Evolutionary conservation across 2,113 vertebrate species (phyloP).

Genomic region (Siphamia tubifer): DNA sequence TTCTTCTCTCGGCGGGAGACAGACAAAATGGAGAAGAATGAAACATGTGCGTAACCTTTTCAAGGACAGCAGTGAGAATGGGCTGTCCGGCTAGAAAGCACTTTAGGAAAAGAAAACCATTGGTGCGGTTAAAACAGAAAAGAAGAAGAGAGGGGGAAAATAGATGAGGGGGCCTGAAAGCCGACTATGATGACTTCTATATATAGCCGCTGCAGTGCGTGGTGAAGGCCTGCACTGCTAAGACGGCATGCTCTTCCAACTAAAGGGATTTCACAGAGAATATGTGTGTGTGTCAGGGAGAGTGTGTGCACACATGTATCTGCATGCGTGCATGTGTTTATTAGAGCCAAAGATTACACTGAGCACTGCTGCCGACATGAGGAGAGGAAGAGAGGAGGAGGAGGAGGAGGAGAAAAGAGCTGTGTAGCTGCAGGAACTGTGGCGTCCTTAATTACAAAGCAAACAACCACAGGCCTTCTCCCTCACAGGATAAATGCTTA

Average conservation of each 20-base stretch:
- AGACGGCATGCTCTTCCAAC: conserved; percentile 69
- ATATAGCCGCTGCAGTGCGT: conserved; percentile 64
- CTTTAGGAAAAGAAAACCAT: conserved; percentile 80
- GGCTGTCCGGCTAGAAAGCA: conserved; percentile 70
- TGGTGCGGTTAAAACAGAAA: conserved; percentile 79
- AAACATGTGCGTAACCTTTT: conserved; percentile 73
- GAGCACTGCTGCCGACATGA: conserved; percentile 66
- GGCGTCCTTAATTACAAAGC: conserved; percentile 72
- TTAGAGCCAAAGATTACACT: conserved; percentile 64
- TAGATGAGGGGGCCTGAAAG: conserved; percentile 72
- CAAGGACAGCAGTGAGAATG: conserved; percentile 69
- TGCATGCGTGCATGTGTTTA: conserved; percentile 58
- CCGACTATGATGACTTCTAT: conserved; percentile 78
- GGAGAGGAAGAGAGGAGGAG: conserved; percentile 48
- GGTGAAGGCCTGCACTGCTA: conserved; percentile 62
- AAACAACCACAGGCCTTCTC: conserved; percentile 68
- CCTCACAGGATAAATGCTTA: conserved; percentile 58
- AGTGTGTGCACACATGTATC: conserved; percentile 20
- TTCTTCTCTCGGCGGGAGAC: conserved; percentile 34
- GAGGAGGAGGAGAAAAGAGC: conserved; percentile 43
- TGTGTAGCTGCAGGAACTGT: conserved; percentile 58
- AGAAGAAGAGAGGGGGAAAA: conserved; percentile 59
- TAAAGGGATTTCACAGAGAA: conserved; percentile 76
- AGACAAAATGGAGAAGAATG: conserved; percentile 74
- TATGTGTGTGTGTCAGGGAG: conserved; percentile 6